Conservation (phyloP, 2,113 vertebrate genomes). For the Euleptes europaea region DNA sequence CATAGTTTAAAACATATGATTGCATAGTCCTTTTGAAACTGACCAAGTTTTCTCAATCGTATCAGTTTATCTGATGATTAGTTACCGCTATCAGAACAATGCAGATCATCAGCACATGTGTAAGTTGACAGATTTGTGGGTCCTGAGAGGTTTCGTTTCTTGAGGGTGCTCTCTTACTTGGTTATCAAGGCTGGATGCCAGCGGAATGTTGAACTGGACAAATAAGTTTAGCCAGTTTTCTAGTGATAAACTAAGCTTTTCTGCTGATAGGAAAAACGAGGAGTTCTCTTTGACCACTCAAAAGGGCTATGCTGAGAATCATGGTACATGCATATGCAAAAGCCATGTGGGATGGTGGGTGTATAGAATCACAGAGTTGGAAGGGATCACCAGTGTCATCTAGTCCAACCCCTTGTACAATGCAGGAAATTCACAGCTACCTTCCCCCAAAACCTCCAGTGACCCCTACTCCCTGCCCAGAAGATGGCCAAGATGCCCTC, state of each 20-base stretch:
- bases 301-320: too few species aligned
- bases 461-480: too few species aligned
- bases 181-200: background rate
- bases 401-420: too few species aligned
- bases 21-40: background rate
- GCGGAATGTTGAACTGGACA: background rate
- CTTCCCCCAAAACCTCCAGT: too few species aligned
- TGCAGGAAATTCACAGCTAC: too few species aligned
- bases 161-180: background rate
- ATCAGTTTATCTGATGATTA: background rate
- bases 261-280: too few species aligned
- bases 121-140: background rate
- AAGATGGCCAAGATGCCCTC: too few species aligned
- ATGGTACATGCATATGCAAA: too few species aligned
- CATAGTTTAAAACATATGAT: background rate
- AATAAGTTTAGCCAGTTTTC: background rate
- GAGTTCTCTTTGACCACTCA: too few species aligned
- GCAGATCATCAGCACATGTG: background rate
- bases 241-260: background rate
- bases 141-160: background rate
- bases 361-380: too few species aligned
- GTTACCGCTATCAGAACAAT: rapidly evolving
- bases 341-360: too few species aligned
- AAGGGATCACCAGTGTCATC: too few species aligned
- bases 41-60: background rate